A percentile compares a stretch with the other conserved stretches of the same genome.
Evolutionary conservation across 2,888 invertebrate genomes (phyloP).

Genomic region (Tenthredo livida): DNA sequence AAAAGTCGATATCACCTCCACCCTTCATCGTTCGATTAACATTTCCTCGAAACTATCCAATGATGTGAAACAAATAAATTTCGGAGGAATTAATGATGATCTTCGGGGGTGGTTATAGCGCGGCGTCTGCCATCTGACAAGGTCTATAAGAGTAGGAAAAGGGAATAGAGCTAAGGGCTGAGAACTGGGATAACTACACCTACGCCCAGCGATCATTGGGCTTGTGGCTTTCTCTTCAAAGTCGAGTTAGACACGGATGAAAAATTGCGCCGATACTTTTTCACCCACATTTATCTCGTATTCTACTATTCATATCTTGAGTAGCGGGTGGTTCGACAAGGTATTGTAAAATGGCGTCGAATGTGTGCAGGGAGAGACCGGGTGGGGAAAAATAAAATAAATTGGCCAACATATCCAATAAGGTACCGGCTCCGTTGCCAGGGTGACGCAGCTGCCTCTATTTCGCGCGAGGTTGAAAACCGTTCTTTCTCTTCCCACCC

Average conservation of each 20-base stretch:
- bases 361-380: slow-evolving; percentile 69
- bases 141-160: slow-evolving; percentile 51
- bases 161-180: not conserved
- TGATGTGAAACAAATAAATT: too few relatives aligned
- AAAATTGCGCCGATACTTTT: too few relatives aligned
- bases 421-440: slow-evolving; percentile 77
- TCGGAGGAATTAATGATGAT: not conserved
- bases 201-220: not conserved
- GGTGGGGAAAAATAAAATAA: slow-evolving; percentile 75
- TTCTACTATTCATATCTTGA: too few relatives aligned
- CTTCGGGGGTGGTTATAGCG: not conserved
- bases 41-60: too few relatives aligned
- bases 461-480: slow-evolving; percentile 44
- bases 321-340: slow-evolving; percentile 67
- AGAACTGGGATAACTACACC: not conserved
- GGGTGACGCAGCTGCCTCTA: slow-evolving; percentile 69
- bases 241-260: not conserved
- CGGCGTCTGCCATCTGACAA: slow-evolving; percentile 73
- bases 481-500: slow-evolving; percentile 39
- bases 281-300: too few relatives aligned
- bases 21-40: too few relatives aligned
- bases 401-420: slow-evolving; percentile 78
- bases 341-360: slow-evolving; percentile 77
- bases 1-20: not conserved
- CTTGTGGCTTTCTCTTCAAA: not conserved